Base-by-base conservation (phyloP, 2,888 invertebrate species). In the Apamea epomidion region DNA sequence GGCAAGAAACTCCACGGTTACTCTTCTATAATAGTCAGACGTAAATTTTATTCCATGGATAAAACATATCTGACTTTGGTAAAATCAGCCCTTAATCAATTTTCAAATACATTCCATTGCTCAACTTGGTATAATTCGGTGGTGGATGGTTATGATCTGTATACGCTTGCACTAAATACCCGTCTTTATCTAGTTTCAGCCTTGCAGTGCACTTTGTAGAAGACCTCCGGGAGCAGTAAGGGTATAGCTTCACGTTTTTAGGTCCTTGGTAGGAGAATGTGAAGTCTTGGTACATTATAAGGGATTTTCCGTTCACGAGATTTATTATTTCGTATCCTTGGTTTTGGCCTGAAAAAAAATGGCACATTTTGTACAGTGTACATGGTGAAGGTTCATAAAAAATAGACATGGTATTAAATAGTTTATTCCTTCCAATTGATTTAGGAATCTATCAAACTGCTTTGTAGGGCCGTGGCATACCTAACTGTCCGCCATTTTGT, bases 251-350 rank as follows among this genome's bases (percentile, higher is more conserved):
- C n/a, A 67, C 72, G 29, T 85, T 67, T 12, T 84, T 89, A 10
- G 86, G 79, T 0, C 89, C 89, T 74, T 87, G 82, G 25, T 80
- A 87, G 0, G 91, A 91, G 65, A 88, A 92, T 0, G 91, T 89
- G 21, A 88, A 89, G 29, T 87, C 60, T 42, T 91, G 71, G 72
- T 88, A 92, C 84, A 90, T 84, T 8, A 92, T 80, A 2, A 91
- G 58, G 5, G 88, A 82, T 48, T 82, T 89, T 21, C 89, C 89
- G 67, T 48, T 81, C n/a, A 51, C 18, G 18, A 87, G 73, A 1
- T 69, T 74, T 62, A 89, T 87, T 60, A 82, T 67, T 0, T 82
- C 54, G 37, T 82, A 82, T 25, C 77, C 76, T 32, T 68, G 75
- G 21, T 69, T 16, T 2, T 12, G 1, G 5, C 29, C 88, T 89